Percentiles rank a stretch among this genome's conserved stretches.
Evolutionary conservation across 2,797 vertebrate species (phyloP).

Genomic region (Petrocephalus schoutedeni): DNA sequence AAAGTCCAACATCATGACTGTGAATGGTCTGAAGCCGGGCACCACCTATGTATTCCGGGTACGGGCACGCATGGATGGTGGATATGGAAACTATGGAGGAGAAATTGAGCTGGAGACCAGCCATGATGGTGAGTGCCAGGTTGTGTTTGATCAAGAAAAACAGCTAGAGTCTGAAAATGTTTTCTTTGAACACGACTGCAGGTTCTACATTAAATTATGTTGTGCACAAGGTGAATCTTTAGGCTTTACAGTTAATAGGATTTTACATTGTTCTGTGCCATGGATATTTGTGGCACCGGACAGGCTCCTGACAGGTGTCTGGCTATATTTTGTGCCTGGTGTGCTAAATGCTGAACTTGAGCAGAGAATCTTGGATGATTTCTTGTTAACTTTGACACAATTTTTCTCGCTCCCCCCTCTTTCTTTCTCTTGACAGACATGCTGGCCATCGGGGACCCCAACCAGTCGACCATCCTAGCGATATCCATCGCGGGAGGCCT

Average conservation of each 20-base stretch:
- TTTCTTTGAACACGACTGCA: neutral
- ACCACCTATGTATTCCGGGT: constrained; percentile 76
- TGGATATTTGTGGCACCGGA: neutral
- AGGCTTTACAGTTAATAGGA: neutral
- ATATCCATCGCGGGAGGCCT: constrained; percentile 42
- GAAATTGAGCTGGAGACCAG: constrained; percentile 78
- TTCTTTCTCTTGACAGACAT: constrained; percentile 34
- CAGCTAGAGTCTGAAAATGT: neutral
- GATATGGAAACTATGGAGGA: constrained; percentile 72
- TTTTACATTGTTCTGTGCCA: neutral
- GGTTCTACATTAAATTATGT: neutral
- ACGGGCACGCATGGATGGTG: constrained; percentile 67
- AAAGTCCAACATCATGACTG: constrained; percentile 73
- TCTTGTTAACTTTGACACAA: constrained; percentile 6
- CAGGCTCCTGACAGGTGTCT: neutral
- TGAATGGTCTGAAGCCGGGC: constrained; percentile 73
- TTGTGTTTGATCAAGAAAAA: neutral
- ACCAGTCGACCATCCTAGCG: constrained; percentile 44
- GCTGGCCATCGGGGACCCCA: constrained; percentile 43
- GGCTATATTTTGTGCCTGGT: neutral
- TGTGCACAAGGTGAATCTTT: neutral
- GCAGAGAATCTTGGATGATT: neutral
- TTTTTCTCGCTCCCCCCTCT: neutral
- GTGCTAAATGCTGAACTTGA: constrained; percentile 5
- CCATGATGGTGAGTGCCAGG: constrained; percentile 61